Conservation (phyloP, 2,888 invertebrate species). For the Keiferia lycopersicella region DNA sequence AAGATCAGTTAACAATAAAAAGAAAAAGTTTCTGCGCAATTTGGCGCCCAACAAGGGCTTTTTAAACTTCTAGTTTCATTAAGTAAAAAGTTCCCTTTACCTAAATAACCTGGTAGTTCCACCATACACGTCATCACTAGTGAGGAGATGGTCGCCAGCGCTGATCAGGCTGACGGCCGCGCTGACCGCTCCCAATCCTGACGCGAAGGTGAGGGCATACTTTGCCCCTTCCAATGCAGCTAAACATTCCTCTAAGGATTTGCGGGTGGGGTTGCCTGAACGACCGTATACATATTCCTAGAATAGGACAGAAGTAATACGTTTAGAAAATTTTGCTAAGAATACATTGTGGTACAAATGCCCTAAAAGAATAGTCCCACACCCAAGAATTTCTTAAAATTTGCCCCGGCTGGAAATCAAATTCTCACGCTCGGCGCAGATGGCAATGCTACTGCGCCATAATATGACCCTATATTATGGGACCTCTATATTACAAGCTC, state of each 20-base stretch:
- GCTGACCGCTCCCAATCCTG: slow-evolving; percentile 90
- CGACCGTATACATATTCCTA: slow-evolving; percentile 91
- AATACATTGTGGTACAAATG: no score
- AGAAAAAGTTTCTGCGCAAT: no score
- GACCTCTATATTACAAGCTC: no score
- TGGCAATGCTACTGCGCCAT: no score
- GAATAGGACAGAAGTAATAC: slow-evolving; percentile 26
- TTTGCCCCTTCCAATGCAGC: slow-evolving; percentile 91
- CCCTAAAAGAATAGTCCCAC: no score
- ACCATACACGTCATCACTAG: slow-evolving; percentile 93
- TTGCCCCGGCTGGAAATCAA: no score
- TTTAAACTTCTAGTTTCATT: background rate
- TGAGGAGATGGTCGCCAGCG: slow-evolving; percentile 90
- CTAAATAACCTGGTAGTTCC: slow-evolving; percentile 86
- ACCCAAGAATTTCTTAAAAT: no score
- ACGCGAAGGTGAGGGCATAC: slow-evolving; percentile 87
- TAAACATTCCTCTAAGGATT: slow-evolving; percentile 89
- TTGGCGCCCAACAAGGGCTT: no score
- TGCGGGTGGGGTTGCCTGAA: slow-evolving; percentile 92
- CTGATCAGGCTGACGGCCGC: slow-evolving; percentile 85
- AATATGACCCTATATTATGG: no score
- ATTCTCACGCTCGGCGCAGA: no score
- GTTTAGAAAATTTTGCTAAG: no score
- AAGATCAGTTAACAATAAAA: no score
- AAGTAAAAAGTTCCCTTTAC: background rate